Evolutionary conservation across 2,888 invertebrate species (phyloP).

Genomic region (Dynastes grantii): DNA sequence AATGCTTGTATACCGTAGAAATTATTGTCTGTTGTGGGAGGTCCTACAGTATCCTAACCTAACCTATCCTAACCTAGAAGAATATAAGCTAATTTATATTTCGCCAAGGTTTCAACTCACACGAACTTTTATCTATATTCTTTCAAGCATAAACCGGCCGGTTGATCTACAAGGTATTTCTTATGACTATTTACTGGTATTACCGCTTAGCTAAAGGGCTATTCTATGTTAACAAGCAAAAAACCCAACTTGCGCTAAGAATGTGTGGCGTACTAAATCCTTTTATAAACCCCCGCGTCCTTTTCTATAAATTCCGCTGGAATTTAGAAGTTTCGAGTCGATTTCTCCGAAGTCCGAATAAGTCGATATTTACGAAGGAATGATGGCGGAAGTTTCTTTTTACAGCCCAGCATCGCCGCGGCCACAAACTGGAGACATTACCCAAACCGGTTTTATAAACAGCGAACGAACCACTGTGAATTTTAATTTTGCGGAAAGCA

Average conservation of each 20-base stretch:
- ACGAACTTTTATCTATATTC: no score
- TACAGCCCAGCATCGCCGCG: neutral
- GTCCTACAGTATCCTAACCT: no score
- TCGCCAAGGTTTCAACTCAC: no score
- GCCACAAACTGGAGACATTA: slow-evolving; percentile 51
- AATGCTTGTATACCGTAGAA: no score
- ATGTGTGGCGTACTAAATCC: slow-evolving; percentile 60
- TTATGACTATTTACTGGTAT: no score
- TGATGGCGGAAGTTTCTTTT: slow-evolving; percentile 47
- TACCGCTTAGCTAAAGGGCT: no score
- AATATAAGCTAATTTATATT: no score
- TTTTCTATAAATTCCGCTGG: slow-evolving; percentile 58
- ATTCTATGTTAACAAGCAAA: neutral
- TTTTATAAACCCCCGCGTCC: slow-evolving; percentile 60
- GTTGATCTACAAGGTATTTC: no score
- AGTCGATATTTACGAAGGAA: slow-evolving; percentile 51
- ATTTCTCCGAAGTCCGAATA: slow-evolving; percentile 56
- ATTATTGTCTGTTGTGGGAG: no score
- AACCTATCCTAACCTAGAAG: no score
- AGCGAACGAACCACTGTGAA: slow-evolving; percentile 60
- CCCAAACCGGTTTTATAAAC: slow-evolving; percentile 60
- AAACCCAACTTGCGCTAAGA: neutral
- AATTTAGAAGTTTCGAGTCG: slow-evolving; percentile 64
- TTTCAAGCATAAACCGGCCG: no score
- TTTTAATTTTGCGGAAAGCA: slow-evolving; percentile 59